Evolutionary conservation across 2,888 invertebrate species (phyloP), one percentile per base, ranked within the genome.

Genomic region (Latrodectus elegans): DNA sequence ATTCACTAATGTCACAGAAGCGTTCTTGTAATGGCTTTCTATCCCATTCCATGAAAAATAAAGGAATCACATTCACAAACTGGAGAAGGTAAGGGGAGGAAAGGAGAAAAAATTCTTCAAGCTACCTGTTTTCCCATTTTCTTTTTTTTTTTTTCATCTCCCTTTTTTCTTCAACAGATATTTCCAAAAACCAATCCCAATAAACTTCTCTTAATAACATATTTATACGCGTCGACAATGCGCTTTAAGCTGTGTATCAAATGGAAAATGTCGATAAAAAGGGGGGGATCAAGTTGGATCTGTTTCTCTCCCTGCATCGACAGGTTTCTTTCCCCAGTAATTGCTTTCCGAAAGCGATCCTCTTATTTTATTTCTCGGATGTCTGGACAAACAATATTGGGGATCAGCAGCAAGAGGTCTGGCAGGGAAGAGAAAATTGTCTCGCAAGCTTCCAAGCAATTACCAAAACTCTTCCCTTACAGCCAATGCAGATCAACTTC

Each of bases 11-110:
- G 85, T 85, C 85, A 85, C 79, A 75, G 79, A 85, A 80, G 79
- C 74, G 85, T 80, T 85, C 85, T 85, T 85, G 85, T 85, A 85
- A 85, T 85, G 85, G 85, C 70, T 80, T 85, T 79, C 75, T 74
- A 64, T 65, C 74, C 85, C 78, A 78, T 84, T 84, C 67, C 68
- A 82, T 53, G 76, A 68, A 70, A 72, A 80, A 74, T 79, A 78
- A 79, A 74, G 68, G 74, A 84, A 84, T 73, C 71, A 22, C 38
- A 75, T 52, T 38, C 38, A 38, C 38, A 38, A 38, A 38, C 53
- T 10, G 52, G 78, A 51, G 68, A 53, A 22, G 68, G 51, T 53
- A 17, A 51, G 53, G n/a, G 15, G 17, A 14, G 17, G 15, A 49
- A 81, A 74, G n/a, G 51, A 76, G 65, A 71, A 76, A 49, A 60